Base-by-base conservation (phyloP, 2,113 vertebrate genomes). In the Dipodomys spectabilis region DNA sequence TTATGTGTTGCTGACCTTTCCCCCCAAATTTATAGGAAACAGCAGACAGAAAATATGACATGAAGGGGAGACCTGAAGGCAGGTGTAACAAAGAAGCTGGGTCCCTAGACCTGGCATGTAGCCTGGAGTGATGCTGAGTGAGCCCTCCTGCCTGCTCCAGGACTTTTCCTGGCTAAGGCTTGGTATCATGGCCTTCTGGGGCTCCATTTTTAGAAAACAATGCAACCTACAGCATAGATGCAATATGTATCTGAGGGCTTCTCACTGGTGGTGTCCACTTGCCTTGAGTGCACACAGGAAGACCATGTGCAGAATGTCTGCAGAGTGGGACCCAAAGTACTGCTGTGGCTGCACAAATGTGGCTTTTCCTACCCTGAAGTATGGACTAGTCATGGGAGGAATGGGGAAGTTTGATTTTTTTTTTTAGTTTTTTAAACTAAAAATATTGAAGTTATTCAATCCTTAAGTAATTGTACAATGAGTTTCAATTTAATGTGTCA, bases 71-170 rank as follows among this genome's bases (percentile, higher is more conserved):
- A 20, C 32, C 30, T 4, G 49, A 22, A 35, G 2, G 6, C 22
- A 13, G 57, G 39, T 7, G 1, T 49, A 81, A 6, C 13, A 15
- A 32, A 8, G 4, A 15, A 84, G 60, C 12, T 1, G 0, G 28
- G 44, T 10, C 5, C 39, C 13, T 19, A 5, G 57, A 5, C 57
- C n/a, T 1, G 0, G 19, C 7, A 60, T 32, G 16, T 13, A 35
- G 4, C 0, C 0, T 53, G 6, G 19, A 65, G 19, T 1, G 3
- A 2, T 35, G 20, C 4, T 25, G 11, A 86, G 5, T 18, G 11
- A 86, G 5, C 2, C 0, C 0, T 32, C 6, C 57, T 32, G 27
- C n/a, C 57, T 82, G 22, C 22, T n/a, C 53, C 8, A 11, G 4
- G 15, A 20, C 12, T 49, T 30, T 23, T 4, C 30, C 71, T 67